Conservation (phyloP, 2,113 vertebrate genomes). For the Psilopogon haemacephalus region DNA sequence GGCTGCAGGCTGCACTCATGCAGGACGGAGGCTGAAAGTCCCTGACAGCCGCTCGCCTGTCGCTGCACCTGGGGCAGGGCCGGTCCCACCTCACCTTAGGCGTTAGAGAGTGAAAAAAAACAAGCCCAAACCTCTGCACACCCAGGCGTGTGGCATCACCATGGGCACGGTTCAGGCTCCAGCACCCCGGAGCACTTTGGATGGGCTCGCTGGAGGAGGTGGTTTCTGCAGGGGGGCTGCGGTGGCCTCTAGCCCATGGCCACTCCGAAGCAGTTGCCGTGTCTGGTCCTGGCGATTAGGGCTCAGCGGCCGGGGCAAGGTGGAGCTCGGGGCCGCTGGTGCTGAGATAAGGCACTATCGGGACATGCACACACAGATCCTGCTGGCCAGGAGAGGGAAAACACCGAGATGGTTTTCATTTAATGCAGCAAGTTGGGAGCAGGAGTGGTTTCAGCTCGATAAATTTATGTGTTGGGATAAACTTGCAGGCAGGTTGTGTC, state of each 20-base stretch:
- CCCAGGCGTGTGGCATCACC: too few relatives aligned
- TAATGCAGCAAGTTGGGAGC: neutral
- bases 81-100: rapidly evolving
- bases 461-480: neutral
- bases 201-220: neutral
- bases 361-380: neutral
- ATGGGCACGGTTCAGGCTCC: rapidly evolving
- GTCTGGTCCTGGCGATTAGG: slow-evolving; percentile 12
- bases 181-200: rapidly evolving
- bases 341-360: slow-evolving; percentile 57
- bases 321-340: neutral
- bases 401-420: neutral
- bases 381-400: neutral
- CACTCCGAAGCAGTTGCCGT: neutral
- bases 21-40: rapidly evolving
- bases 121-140: rapidly evolving
- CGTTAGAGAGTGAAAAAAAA: neutral
- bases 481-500: rapidly evolving
- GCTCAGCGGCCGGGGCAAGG: neutral
- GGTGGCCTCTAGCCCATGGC: rapidly evolving
- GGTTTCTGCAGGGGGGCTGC: rapidly evolving
- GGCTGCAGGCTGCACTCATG: rapidly evolving
- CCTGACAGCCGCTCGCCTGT: rapidly evolving
- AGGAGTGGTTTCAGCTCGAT: neutral
- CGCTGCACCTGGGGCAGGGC: rapidly evolving